These are phyloP conservation scores for Oxyruncus cristatus DNA, from an alignment of 2,113 vertebrate species.

Conservation along the genomic window DNA sequence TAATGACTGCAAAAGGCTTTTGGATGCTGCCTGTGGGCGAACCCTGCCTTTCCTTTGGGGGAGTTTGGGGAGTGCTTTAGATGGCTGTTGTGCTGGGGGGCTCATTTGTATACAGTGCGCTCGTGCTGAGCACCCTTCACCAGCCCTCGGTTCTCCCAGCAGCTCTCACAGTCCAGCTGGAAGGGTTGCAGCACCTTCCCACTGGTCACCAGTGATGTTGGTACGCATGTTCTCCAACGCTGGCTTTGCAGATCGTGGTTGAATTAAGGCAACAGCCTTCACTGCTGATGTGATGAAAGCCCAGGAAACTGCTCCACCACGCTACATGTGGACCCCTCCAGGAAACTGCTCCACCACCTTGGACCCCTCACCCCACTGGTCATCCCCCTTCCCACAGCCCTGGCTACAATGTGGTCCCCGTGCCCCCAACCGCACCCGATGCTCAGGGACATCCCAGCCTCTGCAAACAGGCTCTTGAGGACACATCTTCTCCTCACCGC, in stretches of 20 bases:
- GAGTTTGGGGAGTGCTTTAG: slow-evolving; percentile 6
- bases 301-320: background rate
- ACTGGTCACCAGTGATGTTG: accelerated
- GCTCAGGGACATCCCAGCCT: background rate
- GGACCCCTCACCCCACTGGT: background rate
- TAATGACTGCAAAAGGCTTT: slow-evolving; percentile 71
- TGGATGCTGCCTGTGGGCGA: background rate
- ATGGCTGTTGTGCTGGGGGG: background rate
- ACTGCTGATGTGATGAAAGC: background rate
- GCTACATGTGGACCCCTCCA: too few relatives aligned
- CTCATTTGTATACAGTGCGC: background rate
- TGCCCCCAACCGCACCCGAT: background rate
- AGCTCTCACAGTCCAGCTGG: background rate
- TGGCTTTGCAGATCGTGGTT: background rate
- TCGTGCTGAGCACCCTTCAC: background rate
- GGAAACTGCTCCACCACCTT: background rate
- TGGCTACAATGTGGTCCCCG: background rate
- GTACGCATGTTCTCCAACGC: accelerated
- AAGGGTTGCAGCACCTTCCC: background rate
- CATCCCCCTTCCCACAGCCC: background rate
- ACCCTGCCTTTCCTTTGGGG: background rate
- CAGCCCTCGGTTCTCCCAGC: background rate
- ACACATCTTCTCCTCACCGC: background rate
- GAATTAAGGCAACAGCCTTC: background rate
- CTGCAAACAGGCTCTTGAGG: background rate